These are phyloP conservation scores for Galeruca laticollis DNA, from an alignment of 2,888 invertebrate species.

Conservation along the genomic window DNA sequence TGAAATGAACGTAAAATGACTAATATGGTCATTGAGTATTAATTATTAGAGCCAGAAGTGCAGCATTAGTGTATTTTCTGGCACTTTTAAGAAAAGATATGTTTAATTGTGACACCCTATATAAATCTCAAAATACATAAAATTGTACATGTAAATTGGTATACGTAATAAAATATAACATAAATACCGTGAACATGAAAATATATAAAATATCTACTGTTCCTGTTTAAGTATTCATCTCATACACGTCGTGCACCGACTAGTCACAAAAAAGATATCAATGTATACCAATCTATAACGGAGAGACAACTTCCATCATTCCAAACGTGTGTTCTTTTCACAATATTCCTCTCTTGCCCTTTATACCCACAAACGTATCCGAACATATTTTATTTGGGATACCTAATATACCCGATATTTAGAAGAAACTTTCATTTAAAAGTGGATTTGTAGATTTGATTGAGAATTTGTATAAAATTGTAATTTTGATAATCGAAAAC, in stretches of 20 bases:
- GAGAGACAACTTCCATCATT: slow-evolving; percentile 46
- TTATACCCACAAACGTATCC: slow-evolving; percentile 53
- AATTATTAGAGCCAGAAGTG: no score
- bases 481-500: no score
- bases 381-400: background rate
- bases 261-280: slow-evolving; percentile 41
- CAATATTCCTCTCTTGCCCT: slow-evolving; percentile 51
- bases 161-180: background rate
- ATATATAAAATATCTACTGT: background rate
- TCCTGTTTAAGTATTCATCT: slow-evolving; percentile 37
- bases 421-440: no score
- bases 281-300: slow-evolving; percentile 55
- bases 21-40: no score
- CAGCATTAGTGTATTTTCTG: no score
- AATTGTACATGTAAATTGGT: background rate
- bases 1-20: no score
- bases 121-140: no score
- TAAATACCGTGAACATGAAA: background rate
- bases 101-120: no score
- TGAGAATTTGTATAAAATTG: no score
- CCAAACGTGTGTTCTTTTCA: slow-evolving; percentile 56
- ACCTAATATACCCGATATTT: background rate
- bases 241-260: slow-evolving; percentile 11
- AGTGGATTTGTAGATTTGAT: no score
- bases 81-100: no score